Evolutionary conservation across 2,113 vertebrate genomes (phyloP).

Genomic region (Oryzias woworae): DNA sequence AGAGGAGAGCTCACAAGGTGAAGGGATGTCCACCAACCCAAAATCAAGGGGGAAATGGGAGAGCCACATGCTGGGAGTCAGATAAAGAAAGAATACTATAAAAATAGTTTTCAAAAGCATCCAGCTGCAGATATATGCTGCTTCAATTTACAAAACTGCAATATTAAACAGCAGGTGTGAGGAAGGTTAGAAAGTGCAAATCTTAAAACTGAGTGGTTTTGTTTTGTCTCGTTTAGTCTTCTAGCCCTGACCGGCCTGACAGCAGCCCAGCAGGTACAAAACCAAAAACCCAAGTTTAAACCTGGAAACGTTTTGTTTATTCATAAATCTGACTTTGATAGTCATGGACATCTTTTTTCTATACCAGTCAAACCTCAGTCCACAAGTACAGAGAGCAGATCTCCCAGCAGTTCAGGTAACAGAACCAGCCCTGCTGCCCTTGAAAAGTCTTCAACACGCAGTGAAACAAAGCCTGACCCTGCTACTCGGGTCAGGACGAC

Average conservation of each 20-base stretch:
- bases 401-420: slow-evolving; percentile 42
- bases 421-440: slow-evolving; percentile 61
- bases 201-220: not conserved
- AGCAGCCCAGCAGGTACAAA: slow-evolving; percentile 80
- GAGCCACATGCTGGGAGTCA: not conserved
- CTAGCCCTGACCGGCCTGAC: slow-evolving; percentile 82
- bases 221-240: not conserved
- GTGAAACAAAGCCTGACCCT: slow-evolving; percentile 81
- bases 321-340: not conserved
- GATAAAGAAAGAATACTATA: not conserved
- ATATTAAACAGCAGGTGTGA: no score
- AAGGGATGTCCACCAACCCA: not conserved
- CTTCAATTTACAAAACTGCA: no score
- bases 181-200: not conserved
- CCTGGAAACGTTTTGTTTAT: not conserved
- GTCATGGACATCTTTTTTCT: not conserved
- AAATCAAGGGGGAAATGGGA: not conserved
- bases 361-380: slow-evolving; percentile 76
- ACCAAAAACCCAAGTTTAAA: not conserved
- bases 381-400: slow-evolving; percentile 75
- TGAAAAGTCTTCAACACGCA: slow-evolving; percentile 79
- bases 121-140: no score
- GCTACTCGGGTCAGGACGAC: slow-evolving; percentile 76
- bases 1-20: slow-evolving; percentile 91
- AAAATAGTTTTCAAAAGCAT: no score